These are phyloP conservation scores for Melitaea cinxia DNA, from an alignment of 1,140 invertebrate genomes.

Conservation along the genomic window DNA sequence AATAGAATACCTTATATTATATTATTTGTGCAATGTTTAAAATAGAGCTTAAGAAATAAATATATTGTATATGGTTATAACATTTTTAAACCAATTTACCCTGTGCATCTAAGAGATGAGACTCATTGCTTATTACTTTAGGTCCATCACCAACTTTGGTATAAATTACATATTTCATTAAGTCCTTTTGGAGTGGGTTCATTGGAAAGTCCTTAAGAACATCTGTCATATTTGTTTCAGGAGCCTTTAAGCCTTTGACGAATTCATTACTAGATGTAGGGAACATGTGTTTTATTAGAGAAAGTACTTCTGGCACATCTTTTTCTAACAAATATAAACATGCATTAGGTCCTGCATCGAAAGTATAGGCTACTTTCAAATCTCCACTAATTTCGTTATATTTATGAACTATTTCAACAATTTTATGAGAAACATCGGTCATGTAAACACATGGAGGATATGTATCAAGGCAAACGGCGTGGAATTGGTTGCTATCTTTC, in stretches of 20 bases:
- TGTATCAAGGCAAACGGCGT: constrained; percentile 96
- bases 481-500: constrained; percentile 98
- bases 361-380: constrained; percentile 94
- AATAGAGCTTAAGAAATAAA: no score
- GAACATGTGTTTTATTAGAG: constrained; percentile 87
- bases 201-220: constrained; percentile 59
- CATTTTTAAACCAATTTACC: constrained; percentile 58
- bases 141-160: constrained; percentile 90
- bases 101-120: constrained; percentile 82
- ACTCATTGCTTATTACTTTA: constrained; percentile 63
- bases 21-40: no score
- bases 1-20: no score
- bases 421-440: constrained; percentile 92
- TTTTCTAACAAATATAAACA: constrained; percentile 93
- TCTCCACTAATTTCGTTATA: constrained; percentile 88
- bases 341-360: constrained; percentile 98
- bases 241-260: constrained; percentile 52
- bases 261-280: constrained; percentile 82
- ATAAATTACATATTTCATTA: constrained; percentile 92
- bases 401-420: constrained; percentile 90
- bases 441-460: constrained; percentile 97
- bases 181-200: constrained; percentile 76
- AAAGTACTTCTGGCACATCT: constrained; percentile 86
- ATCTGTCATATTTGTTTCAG: constrained; percentile 44
- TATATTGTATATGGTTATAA: no score